These are phyloP conservation scores for Tenebrio molitor DNA, from an alignment of 1,140 invertebrate genomes.

Conservation along the genomic window DNA sequence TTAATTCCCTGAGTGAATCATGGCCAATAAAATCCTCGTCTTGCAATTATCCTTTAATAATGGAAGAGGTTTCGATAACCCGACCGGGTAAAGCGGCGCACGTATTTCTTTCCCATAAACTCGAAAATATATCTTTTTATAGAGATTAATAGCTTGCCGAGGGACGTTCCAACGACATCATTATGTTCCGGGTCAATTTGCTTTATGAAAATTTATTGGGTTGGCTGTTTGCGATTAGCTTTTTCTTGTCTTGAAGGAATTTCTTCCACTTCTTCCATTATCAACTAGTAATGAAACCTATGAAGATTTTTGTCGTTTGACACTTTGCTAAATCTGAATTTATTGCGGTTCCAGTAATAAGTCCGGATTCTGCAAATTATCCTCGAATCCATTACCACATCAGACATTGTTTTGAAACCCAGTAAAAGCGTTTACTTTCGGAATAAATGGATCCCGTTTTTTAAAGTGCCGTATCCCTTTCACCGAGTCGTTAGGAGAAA, in stretches of 20 bases:
- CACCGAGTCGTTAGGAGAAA: neutral
- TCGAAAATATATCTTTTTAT: constrained; percentile 14
- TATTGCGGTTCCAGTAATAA: too few relatives aligned
- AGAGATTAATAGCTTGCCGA: constrained; percentile 6
- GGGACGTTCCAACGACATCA: neutral
- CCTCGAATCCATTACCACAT: too few relatives aligned
- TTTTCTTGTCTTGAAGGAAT: too few relatives aligned
- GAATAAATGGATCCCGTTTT: constrained; percentile 5
- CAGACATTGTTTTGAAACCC: neutral
- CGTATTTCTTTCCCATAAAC: constrained; percentile 29
- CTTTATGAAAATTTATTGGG: constrained; percentile 12
- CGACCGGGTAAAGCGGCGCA: neutral
- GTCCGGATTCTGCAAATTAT: too few relatives aligned
- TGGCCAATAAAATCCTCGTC: neutral
- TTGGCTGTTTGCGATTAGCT: neutral
- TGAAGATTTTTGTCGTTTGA: too few relatives aligned
- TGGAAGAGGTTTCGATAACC: constrained; percentile 4
- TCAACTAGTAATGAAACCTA: too few relatives aligned
- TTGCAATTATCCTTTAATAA: constrained; percentile 31
- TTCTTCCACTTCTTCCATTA: too few relatives aligned
- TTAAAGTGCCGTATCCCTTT: neutral
- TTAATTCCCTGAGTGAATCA: constrained; percentile 18
- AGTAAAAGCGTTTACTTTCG: constrained; percentile 16
- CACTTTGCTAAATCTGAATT: too few relatives aligned
- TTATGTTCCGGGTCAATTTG: constrained; percentile 4